Percentiles rank a stretch among this genome's conserved stretches.
Conservation (phyloP, 2,888 invertebrate genomes). For the Nebria salina region DNA sequence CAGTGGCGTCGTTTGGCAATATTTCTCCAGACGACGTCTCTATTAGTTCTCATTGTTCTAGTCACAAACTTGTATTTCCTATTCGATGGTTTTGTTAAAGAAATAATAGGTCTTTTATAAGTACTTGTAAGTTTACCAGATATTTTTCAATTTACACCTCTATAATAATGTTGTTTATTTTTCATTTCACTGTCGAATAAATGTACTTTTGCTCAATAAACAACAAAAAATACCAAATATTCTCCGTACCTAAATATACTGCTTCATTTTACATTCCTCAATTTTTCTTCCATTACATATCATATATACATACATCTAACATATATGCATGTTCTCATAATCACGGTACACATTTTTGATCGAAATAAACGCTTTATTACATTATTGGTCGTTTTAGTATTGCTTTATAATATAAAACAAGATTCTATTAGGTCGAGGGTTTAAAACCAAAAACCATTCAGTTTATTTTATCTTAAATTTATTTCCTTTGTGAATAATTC, state of each 20-base stretch:
- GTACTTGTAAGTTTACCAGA: conserved; percentile 34
- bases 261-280: not conserved
- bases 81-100: conserved; percentile 16
- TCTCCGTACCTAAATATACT: not conserved
- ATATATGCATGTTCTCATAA: too few relatives aligned
- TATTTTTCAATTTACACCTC: conserved; percentile 25
- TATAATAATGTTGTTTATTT: conserved; percentile 14
- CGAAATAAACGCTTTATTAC: too few relatives aligned
- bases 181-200: conserved; percentile 39
- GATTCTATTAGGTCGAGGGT: not conserved
- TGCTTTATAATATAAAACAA: not conserved
- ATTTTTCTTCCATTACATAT: not conserved
- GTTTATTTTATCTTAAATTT: not conserved
- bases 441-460: not conserved
- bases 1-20: conserved; percentile 3
- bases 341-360: too few relatives aligned
- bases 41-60: conserved; percentile 38
- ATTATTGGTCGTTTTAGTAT: too few relatives aligned
- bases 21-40: not conserved
- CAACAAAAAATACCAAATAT: conserved; percentile 30
- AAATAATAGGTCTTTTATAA: conserved; percentile 6
- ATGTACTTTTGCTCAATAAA: conserved; percentile 48
- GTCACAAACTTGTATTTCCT: conserved; percentile 39
- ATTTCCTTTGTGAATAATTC: not conserved
- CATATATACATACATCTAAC: not conserved